A percentile compares a stretch with the other conserved stretches of the same genome.
phyloP scores from a whole-genome alignment of 2,888 invertebrate species.

The Leptinotarsa tumamoca region DNA sequence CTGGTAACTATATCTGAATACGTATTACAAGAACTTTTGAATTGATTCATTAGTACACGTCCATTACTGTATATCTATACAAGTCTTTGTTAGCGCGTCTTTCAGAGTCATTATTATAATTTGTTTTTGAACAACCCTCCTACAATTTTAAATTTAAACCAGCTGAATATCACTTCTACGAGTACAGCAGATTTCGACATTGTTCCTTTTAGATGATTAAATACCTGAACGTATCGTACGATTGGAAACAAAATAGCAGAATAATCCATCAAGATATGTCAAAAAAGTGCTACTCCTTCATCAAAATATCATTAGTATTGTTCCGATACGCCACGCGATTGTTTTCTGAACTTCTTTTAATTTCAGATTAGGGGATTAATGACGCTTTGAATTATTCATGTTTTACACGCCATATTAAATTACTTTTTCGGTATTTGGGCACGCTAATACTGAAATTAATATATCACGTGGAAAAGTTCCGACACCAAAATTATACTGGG shows the following conservation, averaged over 20 bases:
- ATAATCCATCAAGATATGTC: background rate
- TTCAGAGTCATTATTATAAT: no score
- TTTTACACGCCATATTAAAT: conserved; percentile 32
- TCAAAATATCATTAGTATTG: conserved; percentile 6
- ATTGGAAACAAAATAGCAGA: background rate
- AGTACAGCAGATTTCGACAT: no score
- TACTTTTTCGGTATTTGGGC: conserved; percentile 28
- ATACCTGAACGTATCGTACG: background rate
- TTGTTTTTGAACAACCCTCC: no score
- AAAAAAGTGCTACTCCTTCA: conserved; percentile 4
- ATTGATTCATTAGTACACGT: no score
- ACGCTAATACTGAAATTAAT: conserved; percentile 6
- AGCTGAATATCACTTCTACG: no score
- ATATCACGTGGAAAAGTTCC: background rate
- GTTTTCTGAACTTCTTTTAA: conserved; percentile 23
- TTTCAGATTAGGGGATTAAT: conserved; percentile 28
- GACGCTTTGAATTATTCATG: conserved; percentile 32
- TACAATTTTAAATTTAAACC: no score
- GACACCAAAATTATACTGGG: background rate
- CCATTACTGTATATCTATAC: no score
- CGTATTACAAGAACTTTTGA: no score
- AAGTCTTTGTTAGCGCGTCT: no score
- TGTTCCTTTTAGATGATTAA: background rate
- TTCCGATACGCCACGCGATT: conserved; percentile 1
- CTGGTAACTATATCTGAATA: no score